These are phyloP conservation scores for Aspidiotus destructor DNA, from an alignment of 2,888 invertebrate species.

Conservation along the genomic window DNA sequence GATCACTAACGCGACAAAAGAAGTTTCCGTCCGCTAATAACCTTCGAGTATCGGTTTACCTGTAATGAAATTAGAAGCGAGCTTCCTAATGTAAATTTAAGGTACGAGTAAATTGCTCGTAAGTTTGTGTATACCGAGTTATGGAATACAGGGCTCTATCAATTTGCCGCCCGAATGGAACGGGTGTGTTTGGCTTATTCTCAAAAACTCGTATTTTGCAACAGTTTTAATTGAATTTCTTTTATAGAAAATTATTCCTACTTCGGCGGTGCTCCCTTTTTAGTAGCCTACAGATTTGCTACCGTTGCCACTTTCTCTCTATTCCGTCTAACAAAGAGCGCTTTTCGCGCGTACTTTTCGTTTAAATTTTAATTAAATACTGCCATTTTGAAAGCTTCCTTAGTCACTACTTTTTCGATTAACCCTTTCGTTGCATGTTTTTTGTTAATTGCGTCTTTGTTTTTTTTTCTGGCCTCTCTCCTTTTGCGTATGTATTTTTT, in stretches of 20 bases:
- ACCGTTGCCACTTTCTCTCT: slow-evolving; percentile 5
- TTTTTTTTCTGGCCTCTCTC: too few relatives aligned
- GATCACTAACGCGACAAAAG: too few relatives aligned
- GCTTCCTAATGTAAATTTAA: too few relatives aligned
- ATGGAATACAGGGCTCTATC: slow-evolving; percentile 11
- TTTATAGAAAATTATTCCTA: slow-evolving; percentile 31
- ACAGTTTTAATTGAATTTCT: slow-evolving; percentile 32
- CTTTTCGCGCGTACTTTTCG: slow-evolving; percentile 25
- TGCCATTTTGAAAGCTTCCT: slow-evolving; percentile 30
- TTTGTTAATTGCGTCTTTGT: not conserved
- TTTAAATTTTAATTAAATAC: slow-evolving; percentile 32
- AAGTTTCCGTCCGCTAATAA: too few relatives aligned
- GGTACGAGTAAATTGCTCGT: too few relatives aligned
- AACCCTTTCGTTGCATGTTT: slow-evolving; percentile 20
- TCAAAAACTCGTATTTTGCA: slow-evolving; percentile 26
- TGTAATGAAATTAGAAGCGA: too few relatives aligned
- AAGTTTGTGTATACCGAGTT: not conserved
- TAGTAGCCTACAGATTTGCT: not conserved
- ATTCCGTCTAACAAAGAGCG: slow-evolving; percentile 7
- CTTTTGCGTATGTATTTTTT: too few relatives aligned
- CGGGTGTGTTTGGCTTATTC: slow-evolving; percentile 28
- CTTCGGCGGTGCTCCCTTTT: slow-evolving; percentile 21
- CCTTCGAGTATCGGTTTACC: too few relatives aligned
- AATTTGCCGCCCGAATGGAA: slow-evolving; percentile 26
- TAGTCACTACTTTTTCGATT: slow-evolving; percentile 31